Base-by-base conservation (phyloP, 2,888 invertebrate species). In the Caenorhabditis drosophilae region DNA sequence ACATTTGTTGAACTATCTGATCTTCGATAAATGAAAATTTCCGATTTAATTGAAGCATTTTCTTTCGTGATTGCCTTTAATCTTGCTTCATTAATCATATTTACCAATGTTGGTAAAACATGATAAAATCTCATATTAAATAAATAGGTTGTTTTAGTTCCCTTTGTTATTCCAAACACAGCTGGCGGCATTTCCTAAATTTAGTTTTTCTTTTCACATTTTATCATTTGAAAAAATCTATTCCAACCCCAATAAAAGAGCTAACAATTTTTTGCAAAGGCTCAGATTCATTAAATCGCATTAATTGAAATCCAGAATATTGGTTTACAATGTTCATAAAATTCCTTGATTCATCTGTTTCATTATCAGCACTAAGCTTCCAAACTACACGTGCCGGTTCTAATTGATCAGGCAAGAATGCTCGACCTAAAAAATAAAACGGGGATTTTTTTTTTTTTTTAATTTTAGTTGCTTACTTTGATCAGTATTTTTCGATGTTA, bases 171-270 rank as follows among this genome's bases (percentile, higher is more conserved):
- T 34, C 54, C 58, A 18, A 64, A 47, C 2, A 50, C 38, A 20
- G 51, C 64, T 4, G 64, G 49, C 18, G 64, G 64, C 51, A 64
- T 55, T 51, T 59, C 63, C 61, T 61, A 22, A 22, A 23, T n/a
- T n/a, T n/a, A n/a, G n/a, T n/a, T n/a, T n/a, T n/a, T n/a, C n/a
- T n/a, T n/a, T n/a, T n/a, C n/a, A n/a, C 4, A 44, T 22, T 44
- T 18, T 7, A 44, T 11, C 31, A 9, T 31, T 40, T 7, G 15
- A 40, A 40, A 40, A 40, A 40, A n/a, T 40, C n/a, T n/a, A 40
- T 9, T 40, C 40, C 20, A n/a, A 52, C 54, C 34, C 63, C 57
- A 40, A 57, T 63, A 7, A 62, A 26, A 7, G 23, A 12, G n/a
- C 27, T 35, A 0, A 56, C 56, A 12, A 62, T 62, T 22, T 56